A percentile compares a stretch with the other conserved stretches of the same genome.
These are phyloP conservation scores for Catocala fraxini DNA, from an alignment of 2,888 invertebrate species.

Conservation along the genomic window DNA sequence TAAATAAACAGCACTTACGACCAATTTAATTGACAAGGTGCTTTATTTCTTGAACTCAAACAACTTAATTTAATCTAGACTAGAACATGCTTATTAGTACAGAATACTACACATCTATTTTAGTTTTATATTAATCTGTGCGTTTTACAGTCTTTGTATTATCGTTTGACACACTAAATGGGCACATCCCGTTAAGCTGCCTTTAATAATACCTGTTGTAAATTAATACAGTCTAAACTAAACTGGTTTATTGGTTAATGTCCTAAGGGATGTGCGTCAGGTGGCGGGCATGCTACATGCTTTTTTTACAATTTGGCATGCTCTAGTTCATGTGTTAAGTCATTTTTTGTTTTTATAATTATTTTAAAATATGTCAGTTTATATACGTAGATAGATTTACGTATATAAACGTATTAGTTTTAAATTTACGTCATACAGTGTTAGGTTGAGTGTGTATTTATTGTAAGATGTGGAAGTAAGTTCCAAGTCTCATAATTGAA, in stretches of 20 bases:
- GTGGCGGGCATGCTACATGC: slow-evolving; percentile 63
- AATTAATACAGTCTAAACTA: slow-evolving; percentile 72
- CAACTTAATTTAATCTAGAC: too few relatives aligned
- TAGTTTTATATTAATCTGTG: background rate
- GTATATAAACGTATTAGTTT: background rate
- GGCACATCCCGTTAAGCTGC: slow-evolving; percentile 12
- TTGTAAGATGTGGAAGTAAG: too few relatives aligned
- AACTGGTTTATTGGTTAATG: slow-evolving; percentile 64
- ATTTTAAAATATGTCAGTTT: slow-evolving; percentile 11
- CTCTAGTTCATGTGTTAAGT: slow-evolving; percentile 35
- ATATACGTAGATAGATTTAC: too few relatives aligned
- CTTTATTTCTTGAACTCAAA: too few relatives aligned
- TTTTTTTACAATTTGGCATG: slow-evolving; percentile 47
- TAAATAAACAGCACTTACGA: too few relatives aligned
- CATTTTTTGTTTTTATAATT: slow-evolving; percentile 20
- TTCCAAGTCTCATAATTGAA: slow-evolving; percentile 15
- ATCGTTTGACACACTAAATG: slow-evolving; percentile 25
- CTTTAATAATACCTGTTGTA: slow-evolving; percentile 68
- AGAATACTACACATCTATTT: background rate
- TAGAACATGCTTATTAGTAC: too few relatives aligned
- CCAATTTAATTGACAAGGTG: too few relatives aligned
- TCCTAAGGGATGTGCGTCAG: slow-evolving; percentile 70
- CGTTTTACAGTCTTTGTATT: slow-evolving; percentile 5
- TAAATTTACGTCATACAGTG: too few relatives aligned
- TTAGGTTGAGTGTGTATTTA: too few relatives aligned